Base-by-base conservation (phyloP, 2,888 invertebrate genomes). In the Tridacna gigas region DNA sequence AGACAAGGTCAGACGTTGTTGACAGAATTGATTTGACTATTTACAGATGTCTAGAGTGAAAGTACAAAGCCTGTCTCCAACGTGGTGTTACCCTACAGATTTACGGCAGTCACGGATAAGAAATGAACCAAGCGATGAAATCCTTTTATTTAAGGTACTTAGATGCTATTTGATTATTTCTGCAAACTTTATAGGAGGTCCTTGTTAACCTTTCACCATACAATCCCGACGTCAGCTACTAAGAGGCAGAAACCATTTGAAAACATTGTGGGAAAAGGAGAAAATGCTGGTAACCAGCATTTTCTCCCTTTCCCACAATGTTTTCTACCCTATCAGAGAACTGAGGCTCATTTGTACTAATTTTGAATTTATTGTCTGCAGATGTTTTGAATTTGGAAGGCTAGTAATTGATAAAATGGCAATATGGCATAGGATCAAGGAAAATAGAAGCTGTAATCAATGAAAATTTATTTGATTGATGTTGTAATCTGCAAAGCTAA, bases 11-110 rank as follows among this genome's bases (percentile, higher is more conserved):
- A 9, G 15, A 11, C 9, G 56, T 20, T 63, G 3, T 13, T 67
- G n/a, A n/a, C n/a, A n/a, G n/a, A n/a, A n/a, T n/a, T n/a, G n/a
- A n/a, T 15, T 37, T 67, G 2, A 7, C 5, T 20, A 18, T 74
- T 67, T 95, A 45, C 94, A 99, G 98, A 97, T 99, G 95, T 97
- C 98, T 74, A 96, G 98, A 92, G 97, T 99, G 92, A 96, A 97
- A 65, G 97, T 99, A 2, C 98, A 99, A 95, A 99, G 99, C 45
- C 97, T 98, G 93, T 97, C 98, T 74, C 98, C 99, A 0, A 97
- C 97, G 86, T 99, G 99, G 97, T 96, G 97, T 79, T 96, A 96
- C 86, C 93, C 93, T 0, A 97, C 96, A 87, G 98, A 99, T 95
- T 96, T 99, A 91, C 96, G 98, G 93, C 96, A 97, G 95, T 99